Evolutionary conservation across 2,113 vertebrate genomes (phyloP), one percentile per base, ranked within the genome.

Genomic region (Melanostigma gelatinosum): DNA sequence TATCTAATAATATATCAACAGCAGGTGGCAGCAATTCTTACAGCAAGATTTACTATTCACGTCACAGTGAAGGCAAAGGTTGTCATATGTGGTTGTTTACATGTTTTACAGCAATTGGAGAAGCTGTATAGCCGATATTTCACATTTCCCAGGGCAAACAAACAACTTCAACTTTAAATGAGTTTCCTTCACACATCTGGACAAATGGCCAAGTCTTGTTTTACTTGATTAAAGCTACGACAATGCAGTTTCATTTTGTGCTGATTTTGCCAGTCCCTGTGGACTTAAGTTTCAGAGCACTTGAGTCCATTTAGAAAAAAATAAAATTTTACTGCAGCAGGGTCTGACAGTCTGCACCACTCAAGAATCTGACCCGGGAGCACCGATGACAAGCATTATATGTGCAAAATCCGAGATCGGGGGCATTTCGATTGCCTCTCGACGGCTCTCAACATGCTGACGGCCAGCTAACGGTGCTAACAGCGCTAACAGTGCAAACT

Each of bases 1-100:
- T 54, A 11, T n/a, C 9, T 24, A 55, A 6, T 20, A 50, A 6
- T 20, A 50, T 24, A 61, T 38, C 3, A 18, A 61, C 72, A 79
- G 32, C 72, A 83, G 71, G 65, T 72, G 74, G 66, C 72, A 82
- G 40, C 68, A 75, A 72, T 36, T 68, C 32, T 22, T 69, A 70
- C 60, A 52, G 40, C 46, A 46, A 27, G 34, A 48, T 32, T 27
- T 8, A 20, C 16, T 36, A 10, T 40, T 63, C 0, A 8, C 22
- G 29, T 57, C 9, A 36, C 15, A 65, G 42, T 32, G 18, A 34
- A 60, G 34, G 42, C 34, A 60, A n/a, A 67, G 22, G 38, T 20
- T 20, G 1, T 22, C 22, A 62, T 24, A 44, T 62, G 34, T 29
- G 16, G n/a, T 72, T 57, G 40, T 62, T 62, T 67, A 40, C 44